Percentiles rank a stretch among this genome's conserved stretches.
These are phyloP conservation scores for Rafetus swinhoei DNA, from an alignment of 2,113 vertebrate species.

Conservation along the genomic window DNA sequence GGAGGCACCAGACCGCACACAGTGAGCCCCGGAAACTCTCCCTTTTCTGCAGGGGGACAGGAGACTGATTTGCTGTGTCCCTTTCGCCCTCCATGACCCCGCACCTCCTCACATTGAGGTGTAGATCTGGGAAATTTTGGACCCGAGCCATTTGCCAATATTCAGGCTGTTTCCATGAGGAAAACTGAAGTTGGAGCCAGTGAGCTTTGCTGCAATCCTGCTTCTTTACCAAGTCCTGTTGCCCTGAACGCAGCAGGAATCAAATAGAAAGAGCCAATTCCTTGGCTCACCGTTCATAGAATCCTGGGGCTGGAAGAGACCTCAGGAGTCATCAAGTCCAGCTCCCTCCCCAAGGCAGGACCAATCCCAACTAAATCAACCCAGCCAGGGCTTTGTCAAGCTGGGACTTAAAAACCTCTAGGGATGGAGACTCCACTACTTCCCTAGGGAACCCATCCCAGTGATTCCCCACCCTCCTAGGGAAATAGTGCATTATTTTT, in stretches of 20 bases:
- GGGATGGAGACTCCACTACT: too few relatives aligned
- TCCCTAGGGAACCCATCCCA: too few relatives aligned
- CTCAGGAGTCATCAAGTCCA: too few relatives aligned
- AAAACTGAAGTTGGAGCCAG: background rate
- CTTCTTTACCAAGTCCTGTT: background rate
- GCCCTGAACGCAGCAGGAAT: background rate
- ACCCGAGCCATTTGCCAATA: background rate
- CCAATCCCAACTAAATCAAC: too few relatives aligned
- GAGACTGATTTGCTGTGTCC: background rate
- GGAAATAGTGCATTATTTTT: too few relatives aligned
- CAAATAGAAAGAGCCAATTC: background rate
- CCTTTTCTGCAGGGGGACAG: background rate
- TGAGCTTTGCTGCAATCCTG: background rate
- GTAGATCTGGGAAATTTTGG: background rate
- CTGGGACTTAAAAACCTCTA: too few relatives aligned
- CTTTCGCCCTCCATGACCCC: background rate
- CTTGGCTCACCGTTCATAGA: background rate
- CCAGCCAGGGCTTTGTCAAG: too few relatives aligned
- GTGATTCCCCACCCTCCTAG: too few relatives aligned
- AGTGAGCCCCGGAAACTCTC: background rate
- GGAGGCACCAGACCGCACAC: background rate
- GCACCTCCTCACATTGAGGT: background rate
- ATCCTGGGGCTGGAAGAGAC: too few relatives aligned
- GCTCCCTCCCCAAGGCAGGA: too few relatives aligned
- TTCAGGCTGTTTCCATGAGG: background rate